Percentiles rank a stretch among this genome's conserved stretches.
Evolutionary conservation across 2,797 vertebrate species (phyloP).

Genomic region (Sebastes diploproa): DNA sequence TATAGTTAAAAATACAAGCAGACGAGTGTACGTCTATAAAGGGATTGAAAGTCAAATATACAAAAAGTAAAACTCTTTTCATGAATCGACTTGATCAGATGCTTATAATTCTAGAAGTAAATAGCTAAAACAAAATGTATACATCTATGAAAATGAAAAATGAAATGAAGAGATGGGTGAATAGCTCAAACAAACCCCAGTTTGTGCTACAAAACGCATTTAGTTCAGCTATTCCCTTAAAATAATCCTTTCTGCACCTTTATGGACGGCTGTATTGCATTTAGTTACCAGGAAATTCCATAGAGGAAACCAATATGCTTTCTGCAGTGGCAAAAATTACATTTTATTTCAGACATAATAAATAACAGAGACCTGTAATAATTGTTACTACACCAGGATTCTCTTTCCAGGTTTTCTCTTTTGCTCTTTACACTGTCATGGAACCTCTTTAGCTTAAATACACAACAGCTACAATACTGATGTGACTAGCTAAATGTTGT

Average conservation of each 20-base stretch:
- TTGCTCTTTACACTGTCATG: not conserved
- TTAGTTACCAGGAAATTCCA: not conserved
- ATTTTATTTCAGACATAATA: conserved; percentile 4
- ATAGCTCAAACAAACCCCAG: not conserved
- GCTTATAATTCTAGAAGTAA: not conserved
- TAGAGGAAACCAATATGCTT: not conserved
- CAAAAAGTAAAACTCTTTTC: not conserved
- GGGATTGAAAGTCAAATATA: not conserved
- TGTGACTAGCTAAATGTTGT: conserved; percentile 13
- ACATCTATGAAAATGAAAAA: not conserved
- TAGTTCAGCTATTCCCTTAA: not conserved
- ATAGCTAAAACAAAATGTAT: not conserved
- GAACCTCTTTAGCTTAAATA: not conserved
- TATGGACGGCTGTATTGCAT: not conserved
- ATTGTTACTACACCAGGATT: not conserved
- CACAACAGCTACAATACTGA: conserved; percentile 16
- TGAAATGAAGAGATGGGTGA: not conserved
- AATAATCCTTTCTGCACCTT: not conserved
- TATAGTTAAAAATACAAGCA: not conserved
- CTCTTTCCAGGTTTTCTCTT: not conserved
- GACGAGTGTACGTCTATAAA: not conserved
- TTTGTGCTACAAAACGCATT: not conserved
- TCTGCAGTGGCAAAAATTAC: not conserved
- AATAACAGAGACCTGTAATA: not conserved
- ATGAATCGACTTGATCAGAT: not conserved